Percentiles rank a stretch among this genome's conserved stretches.
These are phyloP conservation scores for Drosophila seguyi DNA, from an alignment of 1,140 invertebrate genomes.

Conservation along the genomic window DNA sequence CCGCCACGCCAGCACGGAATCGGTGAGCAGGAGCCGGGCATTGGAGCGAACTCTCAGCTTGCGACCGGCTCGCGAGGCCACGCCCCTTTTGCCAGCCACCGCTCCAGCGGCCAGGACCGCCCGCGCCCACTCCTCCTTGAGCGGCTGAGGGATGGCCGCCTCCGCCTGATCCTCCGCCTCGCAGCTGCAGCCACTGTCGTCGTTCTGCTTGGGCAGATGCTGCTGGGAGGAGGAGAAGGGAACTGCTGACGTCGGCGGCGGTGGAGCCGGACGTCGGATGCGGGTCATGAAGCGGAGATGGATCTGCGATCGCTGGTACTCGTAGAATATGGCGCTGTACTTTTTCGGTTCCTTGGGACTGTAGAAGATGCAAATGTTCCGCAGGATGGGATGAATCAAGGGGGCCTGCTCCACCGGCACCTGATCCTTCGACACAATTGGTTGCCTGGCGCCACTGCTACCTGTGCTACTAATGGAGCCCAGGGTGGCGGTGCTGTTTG, in stretches of 20 bases:
- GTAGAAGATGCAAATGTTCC: slow-evolving; percentile 78
- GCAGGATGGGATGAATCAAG: slow-evolving; percentile 61
- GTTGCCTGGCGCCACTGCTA: slow-evolving; percentile 30
- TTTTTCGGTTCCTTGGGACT: slow-evolving; percentile 69
- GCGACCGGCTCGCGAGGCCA: slow-evolving; percentile 46
- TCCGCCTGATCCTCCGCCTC: slow-evolving; percentile 47
- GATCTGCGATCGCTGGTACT: slow-evolving; percentile 67
- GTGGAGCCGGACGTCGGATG: slow-evolving; percentile 53
- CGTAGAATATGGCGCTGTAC: slow-evolving; percentile 75
- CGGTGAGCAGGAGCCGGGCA: slow-evolving; percentile 50
- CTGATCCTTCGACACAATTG: neutral
- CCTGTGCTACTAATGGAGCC: slow-evolving; percentile 63
- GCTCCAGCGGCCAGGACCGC: slow-evolving; percentile 61
- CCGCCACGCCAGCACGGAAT: slow-evolving; percentile 78
- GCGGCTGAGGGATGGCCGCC: slow-evolving; percentile 45
- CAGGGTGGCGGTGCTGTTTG: slow-evolving; percentile 75
- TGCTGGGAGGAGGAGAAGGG: neutral
- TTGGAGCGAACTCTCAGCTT: slow-evolving; percentile 66
- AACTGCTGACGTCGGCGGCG: slow-evolving; percentile 25
- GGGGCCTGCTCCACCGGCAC: neutral
- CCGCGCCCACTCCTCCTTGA: slow-evolving; percentile 66
- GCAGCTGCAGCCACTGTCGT: slow-evolving; percentile 71
- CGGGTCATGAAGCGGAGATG: slow-evolving; percentile 68
- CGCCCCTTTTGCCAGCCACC: slow-evolving; percentile 53
- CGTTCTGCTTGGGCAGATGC: slow-evolving; percentile 34